Conservation (phyloP, 2,113 vertebrate genomes). For the Onychostoma macrolepis region DNA sequence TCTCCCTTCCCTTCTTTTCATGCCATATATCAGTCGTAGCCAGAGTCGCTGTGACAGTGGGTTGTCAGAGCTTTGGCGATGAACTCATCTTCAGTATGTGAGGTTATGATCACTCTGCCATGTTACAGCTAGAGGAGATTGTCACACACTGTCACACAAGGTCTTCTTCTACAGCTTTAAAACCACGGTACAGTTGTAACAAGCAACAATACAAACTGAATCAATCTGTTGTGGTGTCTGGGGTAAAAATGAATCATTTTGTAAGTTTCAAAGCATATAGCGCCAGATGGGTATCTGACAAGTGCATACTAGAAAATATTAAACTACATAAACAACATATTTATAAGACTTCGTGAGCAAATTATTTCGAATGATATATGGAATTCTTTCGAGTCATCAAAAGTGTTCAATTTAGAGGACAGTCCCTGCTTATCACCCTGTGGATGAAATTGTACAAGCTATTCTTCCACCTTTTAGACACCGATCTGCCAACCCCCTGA, state of each 20-base stretch:
- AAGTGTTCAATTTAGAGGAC: background rate
- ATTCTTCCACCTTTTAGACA: slow-evolving; percentile 35
- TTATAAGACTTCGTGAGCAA: background rate
- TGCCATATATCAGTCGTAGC: slow-evolving; percentile 61
- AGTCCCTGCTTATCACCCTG: background rate
- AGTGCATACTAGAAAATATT: background rate
- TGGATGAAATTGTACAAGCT: background rate
- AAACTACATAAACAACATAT: background rate
- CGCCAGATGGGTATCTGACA: background rate
- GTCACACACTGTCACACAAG: slow-evolving; percentile 23
- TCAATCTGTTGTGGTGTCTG: slow-evolving; percentile 20
- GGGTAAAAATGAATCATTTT: background rate
- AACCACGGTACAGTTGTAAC: slow-evolving; percentile 21
- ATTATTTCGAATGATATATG: background rate
- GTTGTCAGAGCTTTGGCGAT: slow-evolving; percentile 50
- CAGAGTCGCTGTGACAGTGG: slow-evolving; percentile 59
- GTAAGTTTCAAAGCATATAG: slow-evolving; percentile 1
- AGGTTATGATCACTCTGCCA: slow-evolving; percentile 56
- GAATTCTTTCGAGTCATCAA: background rate
- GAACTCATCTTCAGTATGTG: slow-evolving; percentile 55
- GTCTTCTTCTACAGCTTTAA: slow-evolving; percentile 21
- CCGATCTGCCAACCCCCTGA: background rate
- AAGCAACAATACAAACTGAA: background rate
- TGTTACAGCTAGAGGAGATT: slow-evolving; percentile 38
- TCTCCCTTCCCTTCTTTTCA: slow-evolving; percentile 45